Conservation (phyloP, 1,140 invertebrate species). For the Drosophila lacertosa region DNA sequence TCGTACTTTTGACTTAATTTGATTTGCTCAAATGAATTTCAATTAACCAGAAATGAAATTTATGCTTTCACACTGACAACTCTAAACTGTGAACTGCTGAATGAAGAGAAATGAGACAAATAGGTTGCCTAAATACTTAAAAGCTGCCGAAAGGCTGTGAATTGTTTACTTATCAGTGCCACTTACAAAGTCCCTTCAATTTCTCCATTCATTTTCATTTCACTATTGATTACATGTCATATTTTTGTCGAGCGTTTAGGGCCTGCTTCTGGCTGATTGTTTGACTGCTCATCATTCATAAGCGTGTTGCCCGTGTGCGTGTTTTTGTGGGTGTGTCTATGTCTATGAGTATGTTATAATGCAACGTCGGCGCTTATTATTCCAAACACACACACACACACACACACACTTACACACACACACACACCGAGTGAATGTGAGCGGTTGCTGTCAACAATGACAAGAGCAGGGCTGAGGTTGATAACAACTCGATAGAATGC, state of each 20-base stretch:
- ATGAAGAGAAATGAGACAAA: slow-evolving; percentile 4
- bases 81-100: slow-evolving; percentile 21
- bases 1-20: slow-evolving; percentile 78
- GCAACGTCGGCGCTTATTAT: slow-evolving; percentile 73
- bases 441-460: slow-evolving; percentile 61
- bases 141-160: neutral
- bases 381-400: slow-evolving; percentile 48
- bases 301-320: slow-evolving; percentile 14
- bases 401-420: slow-evolving; percentile 46
- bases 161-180: slow-evolving; percentile 2
- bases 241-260: slow-evolving; percentile 20
- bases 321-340: slow-evolving; percentile 15
- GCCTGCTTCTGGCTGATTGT: slow-evolving; percentile 45
- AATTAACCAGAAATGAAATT: slow-evolving; percentile 78
- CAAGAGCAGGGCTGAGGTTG: slow-evolving; percentile 40
- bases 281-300: slow-evolving; percentile 73
- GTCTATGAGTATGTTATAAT: slow-evolving; percentile 36
- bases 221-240: slow-evolving; percentile 47
- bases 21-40: slow-evolving; percentile 80
- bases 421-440: slow-evolving; percentile 12
- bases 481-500: slow-evolving; percentile 60
- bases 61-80: slow-evolving; percentile 50
- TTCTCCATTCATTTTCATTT: slow-evolving; percentile 18
- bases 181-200: neutral
- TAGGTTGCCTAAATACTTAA: slow-evolving; percentile 2